phyloP scores from a whole-genome alignment of 2,797 vertebrate genomes.

The Gallinago solitaria region DNA sequence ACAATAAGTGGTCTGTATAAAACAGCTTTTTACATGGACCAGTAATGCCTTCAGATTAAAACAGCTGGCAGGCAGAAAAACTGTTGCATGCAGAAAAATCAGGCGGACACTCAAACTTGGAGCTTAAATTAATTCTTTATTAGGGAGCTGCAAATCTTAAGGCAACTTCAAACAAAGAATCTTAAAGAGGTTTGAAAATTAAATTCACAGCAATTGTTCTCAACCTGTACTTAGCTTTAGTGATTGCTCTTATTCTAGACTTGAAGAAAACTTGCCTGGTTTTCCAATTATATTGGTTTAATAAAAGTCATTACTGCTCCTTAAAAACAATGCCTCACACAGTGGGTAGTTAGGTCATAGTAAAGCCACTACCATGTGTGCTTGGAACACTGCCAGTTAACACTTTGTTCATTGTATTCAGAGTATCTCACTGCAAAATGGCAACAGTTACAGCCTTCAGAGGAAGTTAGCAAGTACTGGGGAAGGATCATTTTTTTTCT shows the following conservation, averaged over 20 bases:
- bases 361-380: neutral
- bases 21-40: neutral
- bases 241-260: neutral
- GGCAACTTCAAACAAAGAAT: neutral
- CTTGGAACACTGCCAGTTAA: neutral
- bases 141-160: neutral
- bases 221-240: neutral
- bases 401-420: neutral
- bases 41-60: slow-evolving; percentile 1
- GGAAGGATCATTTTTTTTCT: neutral
- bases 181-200: neutral
- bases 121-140: neutral
- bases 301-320: neutral
- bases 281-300: neutral
- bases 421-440: neutral
- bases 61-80: neutral
- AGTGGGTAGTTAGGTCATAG: neutral
- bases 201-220: slow-evolving; percentile 12
- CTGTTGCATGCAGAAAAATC: neutral
- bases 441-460: neutral
- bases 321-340: neutral
- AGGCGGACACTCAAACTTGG: neutral
- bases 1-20: neutral
- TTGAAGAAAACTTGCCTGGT: neutral
- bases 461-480: neutral